A percentile compares a stretch with the other conserved stretches of the same genome.
Evolutionary conservation across 2,888 invertebrate species (phyloP).

Genomic region (Hydropsyche betteni): DNA sequence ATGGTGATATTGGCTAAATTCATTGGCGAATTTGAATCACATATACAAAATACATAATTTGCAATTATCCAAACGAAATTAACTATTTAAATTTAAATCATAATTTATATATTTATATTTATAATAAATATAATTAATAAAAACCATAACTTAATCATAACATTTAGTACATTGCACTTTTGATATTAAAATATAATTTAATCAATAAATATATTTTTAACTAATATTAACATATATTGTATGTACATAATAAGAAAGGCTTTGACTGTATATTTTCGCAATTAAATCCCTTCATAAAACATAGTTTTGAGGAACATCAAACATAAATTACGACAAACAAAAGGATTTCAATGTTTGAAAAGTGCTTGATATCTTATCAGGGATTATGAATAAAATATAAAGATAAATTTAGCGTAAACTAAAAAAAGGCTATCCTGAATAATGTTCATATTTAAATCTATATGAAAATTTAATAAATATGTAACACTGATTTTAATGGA

Average conservation of each 20-base stretch:
- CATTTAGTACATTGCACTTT: neutral
- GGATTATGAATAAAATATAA: neutral
- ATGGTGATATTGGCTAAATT: constrained; percentile 30
- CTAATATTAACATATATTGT: neutral
- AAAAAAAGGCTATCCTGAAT: neutral
- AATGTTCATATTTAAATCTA: neutral
- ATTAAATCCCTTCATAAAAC: neutral
- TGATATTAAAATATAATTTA: neutral
- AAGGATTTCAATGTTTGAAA: neutral
- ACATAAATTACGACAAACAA: neutral
- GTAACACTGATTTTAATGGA: too few relatives aligned
- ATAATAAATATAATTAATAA: too few relatives aligned
- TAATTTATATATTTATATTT: too few relatives aligned
- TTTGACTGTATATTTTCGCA: constrained; percentile 15
- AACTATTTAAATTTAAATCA: too few relatives aligned
- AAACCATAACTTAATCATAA: too few relatives aligned
- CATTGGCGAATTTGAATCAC: constrained; percentile 20
- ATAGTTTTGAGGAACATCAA: neutral
- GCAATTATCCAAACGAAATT: too few relatives aligned
- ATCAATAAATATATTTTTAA: neutral
- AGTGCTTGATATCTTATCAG: constrained; percentile 4
- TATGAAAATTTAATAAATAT: too few relatives aligned
- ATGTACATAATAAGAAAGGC: constrained; percentile 8
- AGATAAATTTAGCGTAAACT: neutral
- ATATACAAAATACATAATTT: neutral